Percentiles rank a stretch among this genome's conserved stretches.
Conservation (phyloP, 2,888 invertebrate genomes). For the Hydriomena furcata region DNA sequence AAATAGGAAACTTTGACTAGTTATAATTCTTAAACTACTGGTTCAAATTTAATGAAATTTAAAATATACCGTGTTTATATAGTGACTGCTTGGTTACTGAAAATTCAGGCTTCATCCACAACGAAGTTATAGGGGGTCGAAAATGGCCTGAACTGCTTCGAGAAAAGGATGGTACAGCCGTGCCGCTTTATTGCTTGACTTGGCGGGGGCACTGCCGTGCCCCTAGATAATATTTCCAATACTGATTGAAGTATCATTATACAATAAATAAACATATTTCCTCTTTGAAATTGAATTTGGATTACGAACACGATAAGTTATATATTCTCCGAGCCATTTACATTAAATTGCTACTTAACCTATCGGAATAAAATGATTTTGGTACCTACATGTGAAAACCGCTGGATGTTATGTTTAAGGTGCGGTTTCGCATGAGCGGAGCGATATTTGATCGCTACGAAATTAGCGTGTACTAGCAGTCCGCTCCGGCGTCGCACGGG, state of each 20-base stretch:
- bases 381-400: slow-evolving; percentile 20
- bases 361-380: slow-evolving; percentile 27
- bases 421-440: slow-evolving; percentile 1
- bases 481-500: too few relatives aligned
- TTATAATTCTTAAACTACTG: too few relatives aligned
- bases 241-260: background rate
- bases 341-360: slow-evolving; percentile 25
- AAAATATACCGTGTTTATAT: too few relatives aligned
- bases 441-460: background rate
- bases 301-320: slow-evolving; percentile 8
- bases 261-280: slow-evolving; percentile 10
- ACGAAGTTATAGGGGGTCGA: too few relatives aligned
- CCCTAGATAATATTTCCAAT: background rate
- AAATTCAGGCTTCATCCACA: too few relatives aligned
- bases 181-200: too few relatives aligned
- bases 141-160: too few relatives aligned
- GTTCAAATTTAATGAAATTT: too few relatives aligned
- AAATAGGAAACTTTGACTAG: too few relatives aligned
- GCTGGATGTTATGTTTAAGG: slow-evolving; percentile 2
- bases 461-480: background rate
- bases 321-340: slow-evolving; percentile 16
- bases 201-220: too few relatives aligned
- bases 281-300: slow-evolving; percentile 2
- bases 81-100: too few relatives aligned
- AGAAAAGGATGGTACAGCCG: too few relatives aligned